Percentiles rank a stretch among this genome's conserved stretches.
These are phyloP conservation scores for Cyphomyrus plagiostoma DNA, from an alignment of 2,113 vertebrate species.

Conservation along the genomic window DNA sequence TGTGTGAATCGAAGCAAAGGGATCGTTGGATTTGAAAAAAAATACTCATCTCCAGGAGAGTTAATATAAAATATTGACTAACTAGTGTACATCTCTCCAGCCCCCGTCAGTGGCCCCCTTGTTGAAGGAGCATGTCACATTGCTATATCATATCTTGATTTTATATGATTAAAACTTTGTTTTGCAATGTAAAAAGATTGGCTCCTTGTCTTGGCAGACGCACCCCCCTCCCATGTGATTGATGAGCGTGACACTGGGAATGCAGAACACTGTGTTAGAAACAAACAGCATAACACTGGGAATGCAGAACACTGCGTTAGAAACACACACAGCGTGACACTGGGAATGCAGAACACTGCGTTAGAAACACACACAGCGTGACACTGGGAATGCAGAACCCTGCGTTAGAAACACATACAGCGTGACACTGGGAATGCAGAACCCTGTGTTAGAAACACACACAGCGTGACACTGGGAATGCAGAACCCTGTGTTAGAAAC, in stretches of 20 bases:
- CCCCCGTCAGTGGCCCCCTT: background rate
- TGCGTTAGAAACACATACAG: no score
- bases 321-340: no score
- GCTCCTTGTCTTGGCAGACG: background rate
- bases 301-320: no score
- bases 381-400: no score
- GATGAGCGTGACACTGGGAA: background rate
- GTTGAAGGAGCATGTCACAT: background rate
- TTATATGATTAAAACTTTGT: background rate
- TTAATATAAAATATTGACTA: slow-evolving; percentile 10
- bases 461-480: no score
- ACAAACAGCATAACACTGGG: no score
- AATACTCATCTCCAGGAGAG: background rate
- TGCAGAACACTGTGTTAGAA: background rate
- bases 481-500: no score
- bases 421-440: no score
- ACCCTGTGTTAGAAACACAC: no score
- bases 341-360: no score
- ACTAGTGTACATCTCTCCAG: background rate
- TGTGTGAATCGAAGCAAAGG: background rate
- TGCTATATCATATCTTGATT: background rate
- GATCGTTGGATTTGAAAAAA: background rate
- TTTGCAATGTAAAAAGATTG: background rate
- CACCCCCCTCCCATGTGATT: background rate
- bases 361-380: no score